These are phyloP conservation scores for Incurvaria masculella DNA, from an alignment of 2,888 invertebrate species.

Conservation along the genomic window DNA sequence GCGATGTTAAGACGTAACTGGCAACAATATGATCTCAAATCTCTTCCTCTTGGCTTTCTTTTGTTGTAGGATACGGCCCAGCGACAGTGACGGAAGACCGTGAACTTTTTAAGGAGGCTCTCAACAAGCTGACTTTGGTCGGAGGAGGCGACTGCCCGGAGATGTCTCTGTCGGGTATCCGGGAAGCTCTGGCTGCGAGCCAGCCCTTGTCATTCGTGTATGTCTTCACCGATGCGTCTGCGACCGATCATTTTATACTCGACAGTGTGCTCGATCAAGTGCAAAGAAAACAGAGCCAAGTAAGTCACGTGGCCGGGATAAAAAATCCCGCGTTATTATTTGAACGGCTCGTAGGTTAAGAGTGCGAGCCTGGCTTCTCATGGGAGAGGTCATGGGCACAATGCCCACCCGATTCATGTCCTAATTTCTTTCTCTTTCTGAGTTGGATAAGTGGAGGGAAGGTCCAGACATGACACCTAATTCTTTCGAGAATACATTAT, in stretches of 20 bases:
- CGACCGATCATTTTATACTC: conserved; percentile 62
- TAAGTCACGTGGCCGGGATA: conserved; percentile 20
- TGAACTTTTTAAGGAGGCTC: conserved; percentile 53
- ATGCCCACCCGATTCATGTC: too few relatives aligned
- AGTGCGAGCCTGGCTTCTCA: too few relatives aligned
- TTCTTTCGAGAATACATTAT: too few relatives aligned
- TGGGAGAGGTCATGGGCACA: too few relatives aligned
- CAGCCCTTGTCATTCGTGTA: conserved; percentile 67
- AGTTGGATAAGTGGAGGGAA: too few relatives aligned
- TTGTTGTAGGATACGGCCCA: conserved; percentile 64
- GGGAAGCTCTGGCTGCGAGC: conserved; percentile 61
- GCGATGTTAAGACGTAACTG: too few relatives aligned
- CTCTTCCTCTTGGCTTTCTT: too few relatives aligned
- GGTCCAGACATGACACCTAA: too few relatives aligned
- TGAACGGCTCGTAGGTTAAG: too few relatives aligned
- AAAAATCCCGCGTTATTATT: not conserved
- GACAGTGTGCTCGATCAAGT: conserved; percentile 62
- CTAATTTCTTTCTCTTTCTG: too few relatives aligned
- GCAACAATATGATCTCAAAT: too few relatives aligned
- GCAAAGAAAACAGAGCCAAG: conserved; percentile 71
- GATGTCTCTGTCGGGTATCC: conserved; percentile 65
- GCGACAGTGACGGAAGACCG: conserved; percentile 61
- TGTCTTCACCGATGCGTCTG: conserved; percentile 73
- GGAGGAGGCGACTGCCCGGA: conserved; percentile 77
- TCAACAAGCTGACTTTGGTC: conserved; percentile 56